Evolutionary conservation across 2,113 vertebrate genomes (phyloP), one percentile per base, ranked within the genome.

Genomic region (Apodemus speciosus): DNA sequence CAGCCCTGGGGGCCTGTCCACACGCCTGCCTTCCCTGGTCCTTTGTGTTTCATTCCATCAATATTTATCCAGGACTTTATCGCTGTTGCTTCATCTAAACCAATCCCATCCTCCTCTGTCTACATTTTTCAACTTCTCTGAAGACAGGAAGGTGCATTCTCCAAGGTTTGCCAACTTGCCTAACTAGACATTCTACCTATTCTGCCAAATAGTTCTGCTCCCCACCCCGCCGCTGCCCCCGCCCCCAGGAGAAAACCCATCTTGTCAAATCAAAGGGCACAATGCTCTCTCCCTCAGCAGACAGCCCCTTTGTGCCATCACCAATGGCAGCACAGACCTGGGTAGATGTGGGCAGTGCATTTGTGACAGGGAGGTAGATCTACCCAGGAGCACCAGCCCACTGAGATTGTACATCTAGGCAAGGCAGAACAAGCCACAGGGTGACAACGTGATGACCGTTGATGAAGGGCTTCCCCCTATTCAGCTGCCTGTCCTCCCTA

Each of bases 211-310:
- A 71, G n/a, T 92, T 93, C 93, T 76, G 58, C 38, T 60, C 32
- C 40, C 16, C 32, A 46, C 64, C 10, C 51, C 51, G 13, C 51
- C 49, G n/a, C n/a, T n/a, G n/a, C 49, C 49, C 49, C 49, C 9
- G 9, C 21, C 30, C 51, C 64, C 10, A 77, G n/a, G 46, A 85
- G 46, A 86, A 85, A 97, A 83, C 75, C 46, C 56, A 15, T 83
- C 18, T 96, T 69, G 21, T 79, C 92, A 86, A 89, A 79, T 91
- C 95, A 89, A 40, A 53, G 79, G 90, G 49, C 90, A 95, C 49
- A 32, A 30, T 62, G 91, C 72, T 77, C 89, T 96, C 89, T 89
- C 73, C 69, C 56, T 80, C 68, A 25, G 14, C 56, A 0, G 1
- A 69, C 38, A 38, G 32, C 6, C 23, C 35, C 58, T 75, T 46